Percentiles rank a stretch among this genome's conserved stretches.
These are phyloP conservation scores for Osmerus mordax DNA, from an alignment of 2,113 vertebrate species.

Conservation along the genomic window DNA sequence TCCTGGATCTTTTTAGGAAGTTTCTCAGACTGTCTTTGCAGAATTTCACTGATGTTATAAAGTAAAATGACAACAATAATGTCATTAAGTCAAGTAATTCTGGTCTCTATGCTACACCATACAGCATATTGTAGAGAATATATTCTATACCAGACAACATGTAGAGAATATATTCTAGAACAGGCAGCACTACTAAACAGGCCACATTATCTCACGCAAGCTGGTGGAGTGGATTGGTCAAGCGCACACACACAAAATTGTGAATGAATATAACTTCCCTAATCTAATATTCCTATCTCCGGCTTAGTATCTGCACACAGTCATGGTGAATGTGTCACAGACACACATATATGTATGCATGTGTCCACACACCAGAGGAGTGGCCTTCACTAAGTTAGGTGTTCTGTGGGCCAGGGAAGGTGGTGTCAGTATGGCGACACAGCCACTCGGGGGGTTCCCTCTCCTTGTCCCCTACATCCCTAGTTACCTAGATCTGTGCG, in stretches of 20 bases:
- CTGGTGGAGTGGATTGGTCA: neutral
- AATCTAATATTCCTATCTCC: neutral
- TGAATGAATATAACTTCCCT: neutral
- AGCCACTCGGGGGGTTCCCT: too few relatives aligned
- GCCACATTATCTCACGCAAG: constrained; percentile 1
- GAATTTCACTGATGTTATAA: constrained; percentile 3
- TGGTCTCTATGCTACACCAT: too few relatives aligned
- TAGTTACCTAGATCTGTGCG: constrained; percentile 1
- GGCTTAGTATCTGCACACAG: neutral
- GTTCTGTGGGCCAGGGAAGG: too few relatives aligned
- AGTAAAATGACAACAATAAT: neutral
- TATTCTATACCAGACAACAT: too few relatives aligned
- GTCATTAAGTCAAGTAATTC: too few relatives aligned
- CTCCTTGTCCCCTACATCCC: too few relatives aligned
- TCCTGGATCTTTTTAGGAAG: neutral
- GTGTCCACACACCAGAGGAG: too few relatives aligned
- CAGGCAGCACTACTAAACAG: constrained; percentile 1
- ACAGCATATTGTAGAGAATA: too few relatives aligned
- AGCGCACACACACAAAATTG: neutral
- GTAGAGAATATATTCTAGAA: constrained; percentile 7
- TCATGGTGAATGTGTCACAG: constrained; percentile 3
- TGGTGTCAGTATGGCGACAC: too few relatives aligned
- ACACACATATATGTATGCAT: neutral
- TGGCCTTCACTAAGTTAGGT: too few relatives aligned
- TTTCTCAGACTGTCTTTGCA: neutral